Evolutionary conservation across 2,888 invertebrate species (phyloP).

Genomic region (Trypoxylon attenuatum): DNA sequence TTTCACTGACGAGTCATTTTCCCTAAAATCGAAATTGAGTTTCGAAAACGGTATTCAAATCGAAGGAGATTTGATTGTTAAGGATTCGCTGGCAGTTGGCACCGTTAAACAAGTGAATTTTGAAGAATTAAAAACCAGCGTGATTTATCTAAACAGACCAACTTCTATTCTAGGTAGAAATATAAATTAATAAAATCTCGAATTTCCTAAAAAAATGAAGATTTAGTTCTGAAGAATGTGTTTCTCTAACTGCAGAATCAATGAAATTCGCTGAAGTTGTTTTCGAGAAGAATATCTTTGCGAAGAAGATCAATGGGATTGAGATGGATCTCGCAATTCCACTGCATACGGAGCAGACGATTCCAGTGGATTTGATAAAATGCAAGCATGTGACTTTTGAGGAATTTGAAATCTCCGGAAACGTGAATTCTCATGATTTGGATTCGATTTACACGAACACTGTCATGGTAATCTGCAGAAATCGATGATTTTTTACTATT

Average conservation of each 20-base stretch:
- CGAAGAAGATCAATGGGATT: conserved; percentile 75
- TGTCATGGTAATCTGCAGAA: conserved; percentile 75
- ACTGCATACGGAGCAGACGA: conserved; percentile 74
- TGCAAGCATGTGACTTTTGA: conserved; percentile 68
- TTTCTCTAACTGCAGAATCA: conserved; percentile 69
- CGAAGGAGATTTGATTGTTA: conserved; percentile 45
- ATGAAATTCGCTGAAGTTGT: conserved; percentile 73
- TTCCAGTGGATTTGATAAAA: conserved; percentile 66
- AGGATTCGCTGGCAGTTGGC: conserved; percentile 38
- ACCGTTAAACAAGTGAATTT: conserved; percentile 54
- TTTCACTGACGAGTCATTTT: conserved; percentile 48
- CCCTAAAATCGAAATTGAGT: conserved; percentile 41
- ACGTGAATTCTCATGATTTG: conserved; percentile 74
- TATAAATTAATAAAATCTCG: too few species aligned
- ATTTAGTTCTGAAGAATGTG: too few species aligned
- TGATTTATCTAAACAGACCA: conserved; percentile 51
- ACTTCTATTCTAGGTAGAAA: conserved; percentile 51
- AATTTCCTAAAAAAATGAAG: too few species aligned
- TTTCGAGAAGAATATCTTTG: conserved; percentile 72
- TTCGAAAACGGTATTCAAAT: conserved; percentile 53
- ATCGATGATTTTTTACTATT: not conserved
- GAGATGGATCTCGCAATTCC: conserved; percentile 75
- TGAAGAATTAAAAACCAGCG: conserved; percentile 46
- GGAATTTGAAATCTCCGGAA: conserved; percentile 54
- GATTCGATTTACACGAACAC: conserved; percentile 75